Percentiles rank a stretch among this genome's conserved stretches.
Conservation (phyloP, 1,140 invertebrate species). For the Laodelphax striatellus region DNA sequence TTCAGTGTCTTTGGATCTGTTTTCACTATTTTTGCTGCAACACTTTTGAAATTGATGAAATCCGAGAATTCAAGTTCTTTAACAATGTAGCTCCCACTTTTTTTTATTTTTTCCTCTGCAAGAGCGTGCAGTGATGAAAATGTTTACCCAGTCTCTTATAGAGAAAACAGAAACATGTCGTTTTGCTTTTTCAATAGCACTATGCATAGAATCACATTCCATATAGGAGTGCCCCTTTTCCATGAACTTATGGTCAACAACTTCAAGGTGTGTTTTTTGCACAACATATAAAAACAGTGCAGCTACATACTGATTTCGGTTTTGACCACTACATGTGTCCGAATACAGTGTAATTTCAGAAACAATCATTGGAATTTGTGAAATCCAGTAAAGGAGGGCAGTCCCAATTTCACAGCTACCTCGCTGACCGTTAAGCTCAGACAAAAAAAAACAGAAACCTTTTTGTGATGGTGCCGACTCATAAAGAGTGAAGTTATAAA, state of each 20-base stretch:
- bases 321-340: slow-evolving; percentile 31
- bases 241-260: slow-evolving; percentile 22
- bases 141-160: slow-evolving; percentile 6
- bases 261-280: slow-evolving; percentile 9
- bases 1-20: not conserved
- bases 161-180: not conserved
- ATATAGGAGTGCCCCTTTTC: slow-evolving; percentile 20
- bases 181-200: slow-evolving; percentile 10
- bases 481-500: slow-evolving; percentile 24
- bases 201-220: slow-evolving; percentile 19
- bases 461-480: slow-evolving; percentile 9
- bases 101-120: not conserved
- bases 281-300: slow-evolving; percentile 9
- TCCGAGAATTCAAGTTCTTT: slow-evolving; percentile 7
- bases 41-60: not conserved
- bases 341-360: slow-evolving; percentile 19
- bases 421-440: slow-evolving; percentile 22
- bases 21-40: not conserved
- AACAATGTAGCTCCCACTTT: not conserved
- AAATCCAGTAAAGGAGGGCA: slow-evolving; percentile 14
- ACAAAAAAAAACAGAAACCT: slow-evolving; percentile 10
- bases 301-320: slow-evolving; percentile 26
- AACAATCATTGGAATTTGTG: slow-evolving; percentile 13
- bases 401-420: slow-evolving; percentile 20
- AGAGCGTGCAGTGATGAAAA: not conserved